Conservation (phyloP, 2,113 vertebrate genomes). For the Sarotherodon lohbergeri region DNA sequence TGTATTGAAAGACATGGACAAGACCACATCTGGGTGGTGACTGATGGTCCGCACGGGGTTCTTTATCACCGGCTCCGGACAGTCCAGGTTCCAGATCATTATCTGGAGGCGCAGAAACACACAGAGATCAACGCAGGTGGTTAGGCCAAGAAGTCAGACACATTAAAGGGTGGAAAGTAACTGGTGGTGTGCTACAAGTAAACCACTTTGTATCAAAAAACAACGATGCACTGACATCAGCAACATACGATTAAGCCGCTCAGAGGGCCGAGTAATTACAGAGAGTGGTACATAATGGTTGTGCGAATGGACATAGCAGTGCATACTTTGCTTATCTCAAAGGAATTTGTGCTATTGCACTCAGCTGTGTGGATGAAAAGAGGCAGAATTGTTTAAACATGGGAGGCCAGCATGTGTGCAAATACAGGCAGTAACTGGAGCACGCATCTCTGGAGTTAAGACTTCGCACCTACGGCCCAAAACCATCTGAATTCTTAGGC, state of each 20-base stretch:
- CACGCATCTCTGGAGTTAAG: not conserved
- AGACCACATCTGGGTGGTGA: slow-evolving; percentile 81
- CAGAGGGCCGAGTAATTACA: not conserved
- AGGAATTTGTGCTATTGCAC: not conserved
- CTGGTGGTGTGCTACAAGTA: not conserved
- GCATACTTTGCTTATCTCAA: not conserved
- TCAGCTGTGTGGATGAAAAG: not conserved
- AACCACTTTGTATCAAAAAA: not conserved
- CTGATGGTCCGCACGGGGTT: slow-evolving; percentile 79
- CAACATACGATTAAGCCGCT: not conserved
- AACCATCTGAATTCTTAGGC: not conserved
- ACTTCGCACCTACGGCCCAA: not conserved
- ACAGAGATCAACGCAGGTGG: not conserved
- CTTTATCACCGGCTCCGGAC: slow-evolving; percentile 69
- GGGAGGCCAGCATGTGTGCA: not conserved
- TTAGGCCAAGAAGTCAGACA: not conserved
- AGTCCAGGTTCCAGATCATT: slow-evolving; percentile 91
- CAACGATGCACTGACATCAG: not conserved
- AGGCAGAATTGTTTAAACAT: not conserved
- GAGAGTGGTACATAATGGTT: not conserved
- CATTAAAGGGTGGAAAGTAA: not conserved
- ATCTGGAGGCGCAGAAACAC: slow-evolving; percentile 62
- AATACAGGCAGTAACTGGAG: not conserved
- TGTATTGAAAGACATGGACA: slow-evolving; percentile 91
- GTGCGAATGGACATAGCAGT: not conserved